phyloP scores from a whole-genome alignment of 2,888 invertebrate genomes.

The Xylota segnis region DNA sequence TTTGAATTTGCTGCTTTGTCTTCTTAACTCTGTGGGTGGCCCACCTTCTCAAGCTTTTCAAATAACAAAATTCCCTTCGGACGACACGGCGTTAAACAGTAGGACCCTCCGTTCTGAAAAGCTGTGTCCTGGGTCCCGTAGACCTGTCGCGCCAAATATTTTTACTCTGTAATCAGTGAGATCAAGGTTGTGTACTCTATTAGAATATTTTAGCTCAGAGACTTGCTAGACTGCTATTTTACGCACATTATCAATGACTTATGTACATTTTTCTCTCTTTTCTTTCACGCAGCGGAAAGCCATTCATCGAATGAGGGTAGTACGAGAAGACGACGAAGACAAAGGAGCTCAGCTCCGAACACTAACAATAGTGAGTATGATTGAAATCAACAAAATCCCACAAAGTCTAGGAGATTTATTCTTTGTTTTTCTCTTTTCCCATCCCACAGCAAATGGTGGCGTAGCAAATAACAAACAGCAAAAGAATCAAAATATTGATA shows the following conservation, averaged over 20 bases:
- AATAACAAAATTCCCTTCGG: too few relatives aligned
- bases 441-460: constrained; percentile 82
- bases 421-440: not conserved
- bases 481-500: constrained; percentile 82
- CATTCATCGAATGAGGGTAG: constrained; percentile 84
- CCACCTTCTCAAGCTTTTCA: too few relatives aligned
- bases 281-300: constrained; percentile 82
- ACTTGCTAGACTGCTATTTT: not conserved
- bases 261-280: not conserved
- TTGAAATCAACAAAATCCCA: constrained; percentile 44
- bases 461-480: constrained; percentile 83
- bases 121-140: too few relatives aligned
- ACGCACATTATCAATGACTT: not conserved
- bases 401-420: not conserved
- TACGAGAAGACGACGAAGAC: constrained; percentile 83
- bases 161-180: too few relatives aligned
- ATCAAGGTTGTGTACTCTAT: too few relatives aligned
- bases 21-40: too few relatives aligned
- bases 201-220: not conserved
- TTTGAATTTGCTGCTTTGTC: too few relatives aligned
- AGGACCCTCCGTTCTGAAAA: too few relatives aligned
- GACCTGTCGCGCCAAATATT: too few relatives aligned
- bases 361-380: constrained; percentile 83
- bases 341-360: constrained; percentile 83
- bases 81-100: too few relatives aligned